These are phyloP conservation scores for Netta rufina DNA, from an alignment of 2,797 vertebrate species.

Conservation along the genomic window DNA sequence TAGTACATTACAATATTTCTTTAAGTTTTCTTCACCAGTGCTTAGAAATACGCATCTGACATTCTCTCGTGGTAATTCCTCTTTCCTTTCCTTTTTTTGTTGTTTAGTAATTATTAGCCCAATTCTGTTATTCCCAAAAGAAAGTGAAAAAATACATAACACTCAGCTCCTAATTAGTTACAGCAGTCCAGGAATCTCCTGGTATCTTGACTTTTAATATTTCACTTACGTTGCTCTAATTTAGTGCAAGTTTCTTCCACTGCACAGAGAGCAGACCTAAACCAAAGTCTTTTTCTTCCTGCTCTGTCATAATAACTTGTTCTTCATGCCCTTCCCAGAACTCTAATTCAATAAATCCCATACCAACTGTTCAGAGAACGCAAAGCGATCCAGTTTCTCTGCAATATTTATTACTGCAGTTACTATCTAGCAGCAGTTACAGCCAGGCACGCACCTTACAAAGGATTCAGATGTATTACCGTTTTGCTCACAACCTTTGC, in stretches of 20 bases:
- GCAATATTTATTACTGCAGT: constrained; percentile 14
- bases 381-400: not conserved
- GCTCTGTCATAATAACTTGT: not conserved
- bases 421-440: not conserved
- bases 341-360: not conserved
- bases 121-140: not conserved
- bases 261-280: not conserved
- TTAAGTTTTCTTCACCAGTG: not conserved
- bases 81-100: not conserved
- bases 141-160: not conserved
- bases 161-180: not conserved
- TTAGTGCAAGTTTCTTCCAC: not conserved
- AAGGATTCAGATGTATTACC: not conserved
- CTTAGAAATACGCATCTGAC: not conserved
- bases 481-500: not conserved
- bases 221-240: not conserved
- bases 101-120: not conserved
- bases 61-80: not conserved
- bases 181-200: not conserved
- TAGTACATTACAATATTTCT: not conserved
- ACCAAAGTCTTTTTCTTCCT: not conserved
- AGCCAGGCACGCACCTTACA: not conserved
- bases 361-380: not conserved
- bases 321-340: constrained; percentile 9
- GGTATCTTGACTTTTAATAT: not conserved